These are phyloP conservation scores for Heliconius charithonia DNA, from an alignment of 2,888 invertebrate species.

Conservation along the genomic window DNA sequence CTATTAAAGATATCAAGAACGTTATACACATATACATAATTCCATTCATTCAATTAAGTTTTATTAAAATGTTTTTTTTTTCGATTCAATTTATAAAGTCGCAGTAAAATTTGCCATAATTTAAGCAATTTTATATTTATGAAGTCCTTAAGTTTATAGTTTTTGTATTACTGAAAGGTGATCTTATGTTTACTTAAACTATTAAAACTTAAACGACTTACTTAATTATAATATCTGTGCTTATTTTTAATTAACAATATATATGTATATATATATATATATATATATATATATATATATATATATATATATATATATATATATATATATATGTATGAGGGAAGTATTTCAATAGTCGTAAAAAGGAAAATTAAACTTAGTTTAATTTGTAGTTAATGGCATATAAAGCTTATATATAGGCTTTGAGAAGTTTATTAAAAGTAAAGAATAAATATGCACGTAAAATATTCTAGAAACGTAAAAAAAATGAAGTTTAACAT, in stretches of 20 bases:
- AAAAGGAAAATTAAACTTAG: slow-evolving; percentile 10
- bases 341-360: slow-evolving; percentile 9
- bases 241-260: slow-evolving; percentile 20
- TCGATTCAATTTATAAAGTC: background rate
- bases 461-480: background rate
- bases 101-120: slow-evolving; percentile 18
- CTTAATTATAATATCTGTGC: slow-evolving; percentile 20
- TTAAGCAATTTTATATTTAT: slow-evolving; percentile 22
- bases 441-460: background rate
- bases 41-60: background rate
- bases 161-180: slow-evolving; percentile 5
- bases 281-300: background rate
- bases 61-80: background rate
- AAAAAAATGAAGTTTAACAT: too few relatives aligned
- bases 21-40: background rate
- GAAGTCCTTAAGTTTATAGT: slow-evolving; percentile 19
- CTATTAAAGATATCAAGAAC: slow-evolving; percentile 2
- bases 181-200: slow-evolving; percentile 23
- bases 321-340: background rate
- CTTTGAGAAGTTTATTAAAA: slow-evolving; percentile 14
- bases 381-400: background rate
- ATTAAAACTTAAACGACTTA: slow-evolving; percentile 26
- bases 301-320: too few relatives aligned
- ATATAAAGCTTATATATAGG: slow-evolving; percentile 2
- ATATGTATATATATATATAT: background rate